Evolutionary conservation across 2,113 vertebrate genomes (phyloP).

Genomic region (Rhadina sibilatrix): DNA sequence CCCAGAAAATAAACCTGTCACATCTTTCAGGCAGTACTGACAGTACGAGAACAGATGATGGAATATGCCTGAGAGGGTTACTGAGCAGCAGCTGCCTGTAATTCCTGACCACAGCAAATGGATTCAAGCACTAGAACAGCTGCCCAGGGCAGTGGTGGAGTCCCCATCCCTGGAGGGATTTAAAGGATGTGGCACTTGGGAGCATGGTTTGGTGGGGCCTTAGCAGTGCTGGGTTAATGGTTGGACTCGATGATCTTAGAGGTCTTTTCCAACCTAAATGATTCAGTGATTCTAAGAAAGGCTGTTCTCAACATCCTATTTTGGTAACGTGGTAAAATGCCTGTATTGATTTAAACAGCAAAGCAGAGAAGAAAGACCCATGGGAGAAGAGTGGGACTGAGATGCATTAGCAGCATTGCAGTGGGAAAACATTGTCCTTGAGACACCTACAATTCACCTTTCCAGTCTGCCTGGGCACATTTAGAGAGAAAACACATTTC

Average conservation of each 20-base stretch:
- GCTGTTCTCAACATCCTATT: neutral
- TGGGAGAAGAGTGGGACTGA: neutral
- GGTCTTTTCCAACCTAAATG: neutral
- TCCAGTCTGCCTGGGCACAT: neutral
- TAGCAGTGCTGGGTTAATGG: neutral
- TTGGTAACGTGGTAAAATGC: neutral
- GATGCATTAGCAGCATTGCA: slow-evolving; percentile 1
- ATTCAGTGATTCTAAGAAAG: neutral
- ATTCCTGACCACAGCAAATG: neutral
- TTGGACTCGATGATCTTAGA: neutral
- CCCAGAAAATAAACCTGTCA: slow-evolving; percentile 11
- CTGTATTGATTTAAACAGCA: neutral
- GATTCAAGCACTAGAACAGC: neutral
- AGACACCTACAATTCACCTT: neutral
- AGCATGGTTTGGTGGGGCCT: neutral
- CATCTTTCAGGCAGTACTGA: neutral
- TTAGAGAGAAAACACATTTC: neutral
- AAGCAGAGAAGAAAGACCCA: neutral
- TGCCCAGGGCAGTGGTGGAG: neutral
- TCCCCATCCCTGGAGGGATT: neutral
- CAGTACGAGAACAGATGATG: neutral
- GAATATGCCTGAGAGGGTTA: neutral
- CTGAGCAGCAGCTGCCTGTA: neutral
- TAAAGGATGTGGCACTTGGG: neutral
- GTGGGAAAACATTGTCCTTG: neutral